Evolutionary conservation across 2,113 vertebrate genomes (phyloP).

Genomic region (Protobothrops mucrosquamatus): DNA sequence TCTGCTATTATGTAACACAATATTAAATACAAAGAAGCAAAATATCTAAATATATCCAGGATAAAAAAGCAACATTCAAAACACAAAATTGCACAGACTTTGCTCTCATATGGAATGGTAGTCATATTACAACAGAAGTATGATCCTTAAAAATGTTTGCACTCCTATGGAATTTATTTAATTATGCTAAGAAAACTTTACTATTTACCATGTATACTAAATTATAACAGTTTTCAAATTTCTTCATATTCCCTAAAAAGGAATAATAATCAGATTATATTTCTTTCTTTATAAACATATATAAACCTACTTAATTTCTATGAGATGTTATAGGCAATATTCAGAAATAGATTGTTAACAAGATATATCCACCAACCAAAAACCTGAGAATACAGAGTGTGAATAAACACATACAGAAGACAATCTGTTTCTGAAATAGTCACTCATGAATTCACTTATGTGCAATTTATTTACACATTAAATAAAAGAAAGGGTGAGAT

Average conservation of each 20-base stretch:
- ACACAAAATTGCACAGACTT: not conserved
- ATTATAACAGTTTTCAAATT: not conserved
- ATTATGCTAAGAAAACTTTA: not conserved
- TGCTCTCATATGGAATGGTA: not conserved
- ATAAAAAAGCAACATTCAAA: not conserved
- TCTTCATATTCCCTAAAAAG: not conserved
- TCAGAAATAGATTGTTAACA: not conserved
- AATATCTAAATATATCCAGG: not conserved
- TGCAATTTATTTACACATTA: not conserved
- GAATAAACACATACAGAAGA: not conserved
- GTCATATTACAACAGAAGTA: not conserved
- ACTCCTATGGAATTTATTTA: not conserved
- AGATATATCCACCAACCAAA: not conserved
- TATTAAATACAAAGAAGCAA: not conserved
- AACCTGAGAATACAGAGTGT: not conserved
- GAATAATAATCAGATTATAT: not conserved
- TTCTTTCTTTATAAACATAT: not conserved
- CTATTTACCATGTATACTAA: not conserved
- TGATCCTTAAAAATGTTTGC: not conserved
- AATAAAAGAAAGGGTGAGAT: not conserved
- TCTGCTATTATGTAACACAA: not conserved
- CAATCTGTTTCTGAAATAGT: not conserved
- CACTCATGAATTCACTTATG: not conserved
- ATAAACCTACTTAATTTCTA: not conserved
- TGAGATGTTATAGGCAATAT: not conserved